Evolutionary conservation across 2,113 vertebrate genomes (phyloP).

Genomic region (Ophthalmolycus amberensis): DNA sequence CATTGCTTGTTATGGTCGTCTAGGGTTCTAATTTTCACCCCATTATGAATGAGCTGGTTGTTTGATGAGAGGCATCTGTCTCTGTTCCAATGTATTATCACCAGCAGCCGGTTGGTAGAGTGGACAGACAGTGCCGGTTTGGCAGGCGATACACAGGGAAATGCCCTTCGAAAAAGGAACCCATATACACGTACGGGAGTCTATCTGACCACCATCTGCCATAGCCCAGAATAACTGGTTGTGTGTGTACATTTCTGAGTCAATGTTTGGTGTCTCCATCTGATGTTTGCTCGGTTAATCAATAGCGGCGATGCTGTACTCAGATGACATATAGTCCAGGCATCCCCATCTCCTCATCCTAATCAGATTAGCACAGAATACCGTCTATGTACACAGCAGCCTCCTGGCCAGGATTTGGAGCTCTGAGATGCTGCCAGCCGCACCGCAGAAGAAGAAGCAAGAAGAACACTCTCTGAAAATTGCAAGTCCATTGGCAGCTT

Average conservation of each 20-base stretch:
- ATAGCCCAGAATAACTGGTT: constrained; percentile 4
- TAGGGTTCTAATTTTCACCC: constrained; percentile 57
- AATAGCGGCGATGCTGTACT: constrained; percentile 62
- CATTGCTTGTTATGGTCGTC: constrained; percentile 33
- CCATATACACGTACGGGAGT: constrained; percentile 30
- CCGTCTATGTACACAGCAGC: constrained; percentile 62
- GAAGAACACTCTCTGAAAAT: constrained; percentile 29
- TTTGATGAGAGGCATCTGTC: constrained; percentile 69
- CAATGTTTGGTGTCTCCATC: constrained; percentile 72
- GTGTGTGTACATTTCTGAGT: constrained; percentile 46
- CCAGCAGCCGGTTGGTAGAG: constrained; percentile 59
- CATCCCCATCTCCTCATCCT: constrained; percentile 56
- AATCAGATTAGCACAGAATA: constrained; percentile 76
- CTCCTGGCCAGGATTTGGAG: constrained; percentile 70
- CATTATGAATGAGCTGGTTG: constrained; percentile 48
- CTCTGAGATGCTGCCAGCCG: constrained; percentile 38
- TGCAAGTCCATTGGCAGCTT: constrained; percentile 36
- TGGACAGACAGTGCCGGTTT: constrained; percentile 49
- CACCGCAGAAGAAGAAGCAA: constrained; percentile 18
- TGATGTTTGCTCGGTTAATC: constrained; percentile 74
- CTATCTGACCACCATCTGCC: constrained; percentile 69
- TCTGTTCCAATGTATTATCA: constrained; percentile 58
- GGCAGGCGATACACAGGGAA: constrained; percentile 43
- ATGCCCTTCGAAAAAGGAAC: constrained; percentile 24
- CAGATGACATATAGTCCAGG: constrained; percentile 67